A percentile compares a stretch with the other conserved stretches of the same genome.
phyloP scores from a whole-genome alignment of 2,888 invertebrate species.

The Eupithecia subfuscata region DNA sequence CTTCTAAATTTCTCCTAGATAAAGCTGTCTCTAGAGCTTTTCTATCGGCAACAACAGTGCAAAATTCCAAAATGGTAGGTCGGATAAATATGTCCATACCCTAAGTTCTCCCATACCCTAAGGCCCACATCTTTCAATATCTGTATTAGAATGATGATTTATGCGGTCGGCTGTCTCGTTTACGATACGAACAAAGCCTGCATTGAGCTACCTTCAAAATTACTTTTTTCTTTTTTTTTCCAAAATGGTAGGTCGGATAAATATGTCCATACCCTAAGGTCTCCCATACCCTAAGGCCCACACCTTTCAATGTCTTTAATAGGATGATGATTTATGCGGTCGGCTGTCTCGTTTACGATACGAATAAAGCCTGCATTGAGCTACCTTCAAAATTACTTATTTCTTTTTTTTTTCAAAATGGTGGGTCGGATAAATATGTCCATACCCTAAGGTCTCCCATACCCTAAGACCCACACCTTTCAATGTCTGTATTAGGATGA shows the following conservation, averaged over 20 bases:
- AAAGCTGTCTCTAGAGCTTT: background rate
- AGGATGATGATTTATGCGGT: conserved; percentile 2
- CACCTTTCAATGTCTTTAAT: conserved; percentile 4
- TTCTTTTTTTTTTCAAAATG: background rate
- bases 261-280: background rate
- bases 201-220: too few relatives aligned
- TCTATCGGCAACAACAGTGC: background rate
- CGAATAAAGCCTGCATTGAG: too few relatives aligned
- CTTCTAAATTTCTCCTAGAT: background rate
- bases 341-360: background rate
- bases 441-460: background rate
- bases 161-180: conserved; percentile 2
- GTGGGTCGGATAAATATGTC: background rate
- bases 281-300: background rate
- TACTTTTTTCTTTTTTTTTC: too few relatives aligned
- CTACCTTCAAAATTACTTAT: too few relatives aligned
- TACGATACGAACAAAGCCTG: too few relatives aligned
- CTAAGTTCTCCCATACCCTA: background rate
- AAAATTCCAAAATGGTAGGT: background rate
- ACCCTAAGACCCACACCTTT: background rate
- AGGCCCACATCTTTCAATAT: background rate
- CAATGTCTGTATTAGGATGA: conserved; percentile 1
- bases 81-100: background rate
- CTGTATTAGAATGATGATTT: conserved; percentile 2
- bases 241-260: background rate